Base-by-base conservation (phyloP, 2,888 invertebrate genomes). In the Isoperla grammatica region DNA sequence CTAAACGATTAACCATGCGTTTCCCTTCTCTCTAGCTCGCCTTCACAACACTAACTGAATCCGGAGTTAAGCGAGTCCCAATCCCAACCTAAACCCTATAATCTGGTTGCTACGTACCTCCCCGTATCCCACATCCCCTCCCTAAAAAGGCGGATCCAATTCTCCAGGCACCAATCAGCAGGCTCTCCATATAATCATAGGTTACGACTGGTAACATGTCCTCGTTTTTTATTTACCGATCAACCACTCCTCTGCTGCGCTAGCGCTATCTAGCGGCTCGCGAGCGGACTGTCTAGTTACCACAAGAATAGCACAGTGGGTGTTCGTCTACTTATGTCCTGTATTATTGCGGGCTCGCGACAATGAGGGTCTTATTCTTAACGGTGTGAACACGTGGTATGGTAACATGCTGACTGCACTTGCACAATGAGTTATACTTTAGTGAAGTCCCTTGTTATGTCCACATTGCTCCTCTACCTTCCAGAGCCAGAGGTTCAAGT, bases 41-140 rank as follows among this genome's bases (percentile, higher is more conserved):
- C 40, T 23, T 53, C 57, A 15, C 57, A 23, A 20, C 57, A 61
- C 61, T 19, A 45, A 61, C 61, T 61, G 57, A 43, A 53, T 53
- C 37, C 17, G 5, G 12, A 53, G 37, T 37, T 53, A 53, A 37
- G 37, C 37, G 35, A 39, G 39, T 35, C 39, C 53, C 37, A 53
- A 53, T 53, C 53, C 53, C 15, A 11, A 45, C 45, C 45, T 45
- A 53, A 37, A 53, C 53, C 53, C 53, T 53, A 53, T 53, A 53
- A 53, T 53, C 53, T 53, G 35, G 53, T 6, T 45, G 19, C 13
- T 39, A 29, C 12, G 53, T 37, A 37, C 53, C 17, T 37, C 53
- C 53, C 11, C 39, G 1, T 37, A 53, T 53, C 39, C 40, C 11
- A 11, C 37, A 35, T 53, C 53, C 53, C 53, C 53, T 37, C 53